Evolutionary conservation across 2,113 vertebrate genomes (phyloP).

Genomic region (Myiagra hebetior): DNA sequence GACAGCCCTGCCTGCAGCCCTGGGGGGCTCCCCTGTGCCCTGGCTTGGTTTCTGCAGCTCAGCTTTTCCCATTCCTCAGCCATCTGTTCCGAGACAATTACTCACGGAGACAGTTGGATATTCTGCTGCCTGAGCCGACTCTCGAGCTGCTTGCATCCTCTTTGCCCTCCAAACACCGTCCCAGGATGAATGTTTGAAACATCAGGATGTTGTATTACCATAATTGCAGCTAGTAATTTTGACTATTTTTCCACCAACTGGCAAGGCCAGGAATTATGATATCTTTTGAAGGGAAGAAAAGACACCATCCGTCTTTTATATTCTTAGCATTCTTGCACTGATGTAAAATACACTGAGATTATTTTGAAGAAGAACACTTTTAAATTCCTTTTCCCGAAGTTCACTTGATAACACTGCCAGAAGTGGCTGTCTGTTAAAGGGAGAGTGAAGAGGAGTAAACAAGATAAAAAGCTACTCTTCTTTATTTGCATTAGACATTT

Average conservation of each 20-base stretch:
- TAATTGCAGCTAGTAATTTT: background rate
- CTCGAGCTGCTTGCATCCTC: background rate
- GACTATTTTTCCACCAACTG: background rate
- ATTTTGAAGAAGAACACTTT: slow-evolving; percentile 28
- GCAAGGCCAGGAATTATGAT: background rate
- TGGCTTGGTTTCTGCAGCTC: background rate
- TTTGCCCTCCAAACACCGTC: background rate
- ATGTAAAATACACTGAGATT: slow-evolving; percentile 36
- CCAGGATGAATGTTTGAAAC: background rate
- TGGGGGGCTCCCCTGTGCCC: fast-evolving
- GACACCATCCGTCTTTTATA: background rate
- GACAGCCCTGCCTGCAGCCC: background rate
- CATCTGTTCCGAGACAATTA: background rate
- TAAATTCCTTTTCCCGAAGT: background rate
- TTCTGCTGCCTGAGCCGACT: background rate
- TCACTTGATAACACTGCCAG: background rate
- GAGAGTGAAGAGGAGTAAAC: slow-evolving; percentile 5
- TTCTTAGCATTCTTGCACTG: background rate
- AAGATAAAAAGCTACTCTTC: background rate
- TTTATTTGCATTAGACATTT: background rate
- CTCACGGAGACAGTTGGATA: background rate
- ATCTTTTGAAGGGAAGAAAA: slow-evolving; percentile 29
- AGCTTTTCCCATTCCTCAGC: background rate
- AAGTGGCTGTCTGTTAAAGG: background rate
- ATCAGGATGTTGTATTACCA: background rate